Evolutionary conservation across 2,113 vertebrate genomes (phyloP).

Genomic region (Carettochelys insculpta): DNA sequence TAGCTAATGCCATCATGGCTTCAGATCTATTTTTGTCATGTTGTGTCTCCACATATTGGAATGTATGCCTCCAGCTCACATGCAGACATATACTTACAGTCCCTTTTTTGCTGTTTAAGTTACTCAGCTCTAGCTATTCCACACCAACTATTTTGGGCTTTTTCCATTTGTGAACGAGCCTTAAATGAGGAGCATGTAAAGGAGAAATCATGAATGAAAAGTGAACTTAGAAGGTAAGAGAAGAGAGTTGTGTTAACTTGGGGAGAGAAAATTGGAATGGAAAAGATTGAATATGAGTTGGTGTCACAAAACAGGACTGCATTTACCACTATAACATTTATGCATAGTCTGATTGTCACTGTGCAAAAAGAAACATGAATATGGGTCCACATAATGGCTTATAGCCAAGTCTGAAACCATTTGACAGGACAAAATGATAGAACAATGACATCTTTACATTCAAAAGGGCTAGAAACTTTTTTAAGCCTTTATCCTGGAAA

Average conservation of each 20-base stretch:
- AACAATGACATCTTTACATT: background rate
- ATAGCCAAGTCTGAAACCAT: background rate
- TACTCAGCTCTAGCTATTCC: background rate
- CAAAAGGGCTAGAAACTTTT: background rate
- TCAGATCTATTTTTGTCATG: background rate
- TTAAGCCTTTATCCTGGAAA: background rate
- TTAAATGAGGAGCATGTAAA: background rate
- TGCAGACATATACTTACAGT: background rate
- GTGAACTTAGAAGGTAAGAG: background rate
- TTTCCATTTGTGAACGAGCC: background rate
- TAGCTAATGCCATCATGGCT: background rate
- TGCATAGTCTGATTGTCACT: background rate
- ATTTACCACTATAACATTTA: background rate
- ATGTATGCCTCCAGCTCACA: background rate
- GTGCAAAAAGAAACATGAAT: background rate
- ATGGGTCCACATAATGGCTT: background rate
- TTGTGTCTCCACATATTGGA: background rate
- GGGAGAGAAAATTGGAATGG: background rate
- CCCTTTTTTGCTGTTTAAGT: background rate
- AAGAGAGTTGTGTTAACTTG: background rate
- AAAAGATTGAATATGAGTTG: background rate
- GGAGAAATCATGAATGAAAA: background rate
- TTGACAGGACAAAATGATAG: background rate
- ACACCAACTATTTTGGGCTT: background rate
- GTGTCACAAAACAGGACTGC: background rate